phyloP scores from a whole-genome alignment of 1,140 invertebrate genomes.

The Gryon sp. region DNA sequence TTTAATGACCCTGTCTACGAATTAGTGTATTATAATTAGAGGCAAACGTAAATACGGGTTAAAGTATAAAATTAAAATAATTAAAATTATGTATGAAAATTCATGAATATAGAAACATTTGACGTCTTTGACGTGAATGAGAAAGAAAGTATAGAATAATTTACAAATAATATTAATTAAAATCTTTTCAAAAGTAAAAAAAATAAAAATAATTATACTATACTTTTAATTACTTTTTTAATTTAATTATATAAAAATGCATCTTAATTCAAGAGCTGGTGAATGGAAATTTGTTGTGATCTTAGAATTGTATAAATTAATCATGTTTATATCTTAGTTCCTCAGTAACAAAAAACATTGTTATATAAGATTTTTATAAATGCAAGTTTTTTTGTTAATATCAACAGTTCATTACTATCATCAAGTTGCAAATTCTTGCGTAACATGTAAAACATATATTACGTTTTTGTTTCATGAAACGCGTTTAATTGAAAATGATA shows the following conservation, averaged over 20 bases:
- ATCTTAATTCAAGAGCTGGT: no score
- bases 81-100: conserved; percentile 32
- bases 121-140: no score
- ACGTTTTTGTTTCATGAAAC: conserved; percentile 18
- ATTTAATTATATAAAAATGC: no score
- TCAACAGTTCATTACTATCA: conserved; percentile 24
- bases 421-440: conserved; percentile 11
- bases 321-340: conserved; percentile 18
- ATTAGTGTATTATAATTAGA: conserved; percentile 36
- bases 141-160: no score
- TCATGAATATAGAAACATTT: neutral
- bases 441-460: conserved; percentile 10
- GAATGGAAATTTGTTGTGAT: conserved; percentile 30
- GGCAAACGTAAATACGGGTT: conserved; percentile 26
- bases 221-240: no score
- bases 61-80: conserved; percentile 35
- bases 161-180: no score
- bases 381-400: conserved; percentile 29
- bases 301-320: conserved; percentile 22
- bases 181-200: no score
- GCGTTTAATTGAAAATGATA: conserved; percentile 27
- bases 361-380: conserved; percentile 39
- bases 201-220: no score
- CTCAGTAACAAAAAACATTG: conserved; percentile 9
- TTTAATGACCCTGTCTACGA: conserved; percentile 25